Conservation (phyloP, 2,797 vertebrate species). For the Lithobates pipiens region DNA sequence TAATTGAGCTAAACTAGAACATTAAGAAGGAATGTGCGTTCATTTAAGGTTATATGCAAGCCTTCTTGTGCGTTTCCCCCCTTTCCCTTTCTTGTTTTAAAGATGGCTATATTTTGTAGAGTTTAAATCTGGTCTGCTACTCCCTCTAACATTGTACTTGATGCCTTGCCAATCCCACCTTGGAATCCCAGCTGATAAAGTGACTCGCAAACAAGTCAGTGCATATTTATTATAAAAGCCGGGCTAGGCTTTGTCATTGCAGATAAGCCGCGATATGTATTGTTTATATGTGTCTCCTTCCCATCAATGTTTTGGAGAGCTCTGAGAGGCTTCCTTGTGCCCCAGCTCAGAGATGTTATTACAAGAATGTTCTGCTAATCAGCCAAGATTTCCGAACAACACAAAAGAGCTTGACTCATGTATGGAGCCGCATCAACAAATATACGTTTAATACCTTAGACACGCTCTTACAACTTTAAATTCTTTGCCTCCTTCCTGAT, state of each 20-base stretch:
- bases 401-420: slow-evolving; percentile 48
- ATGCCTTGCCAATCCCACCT: slow-evolving; percentile 68
- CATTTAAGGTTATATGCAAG: slow-evolving; percentile 56
- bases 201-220: slow-evolving; percentile 67
- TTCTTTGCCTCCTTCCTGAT: slow-evolving; percentile 59
- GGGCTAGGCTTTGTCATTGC: slow-evolving; percentile 70
- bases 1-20: background rate
- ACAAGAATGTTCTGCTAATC: slow-evolving; percentile 56
- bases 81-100: slow-evolving; percentile 56
- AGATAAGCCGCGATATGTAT: slow-evolving; percentile 66
- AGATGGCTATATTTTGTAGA: slow-evolving; percentile 63
- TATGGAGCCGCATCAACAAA: slow-evolving; percentile 39
- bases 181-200: slow-evolving; percentile 73
- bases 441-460: slow-evolving; percentile 50
- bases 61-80: slow-evolving; percentile 26
- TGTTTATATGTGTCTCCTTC: slow-evolving; percentile 65
- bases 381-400: slow-evolving; percentile 47
- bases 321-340: slow-evolving; percentile 19
- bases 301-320: slow-evolving; percentile 61
- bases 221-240: slow-evolving; percentile 71
- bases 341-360: slow-evolving; percentile 55
- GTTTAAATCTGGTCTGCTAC: slow-evolving; percentile 65
- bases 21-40: slow-evolving; percentile 43
- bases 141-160: slow-evolving; percentile 66
- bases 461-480: slow-evolving; percentile 50